These are phyloP conservation scores for Sebastes diaconus DNA, from an alignment of 2,797 vertebrate genomes.

Conservation along the genomic window DNA sequence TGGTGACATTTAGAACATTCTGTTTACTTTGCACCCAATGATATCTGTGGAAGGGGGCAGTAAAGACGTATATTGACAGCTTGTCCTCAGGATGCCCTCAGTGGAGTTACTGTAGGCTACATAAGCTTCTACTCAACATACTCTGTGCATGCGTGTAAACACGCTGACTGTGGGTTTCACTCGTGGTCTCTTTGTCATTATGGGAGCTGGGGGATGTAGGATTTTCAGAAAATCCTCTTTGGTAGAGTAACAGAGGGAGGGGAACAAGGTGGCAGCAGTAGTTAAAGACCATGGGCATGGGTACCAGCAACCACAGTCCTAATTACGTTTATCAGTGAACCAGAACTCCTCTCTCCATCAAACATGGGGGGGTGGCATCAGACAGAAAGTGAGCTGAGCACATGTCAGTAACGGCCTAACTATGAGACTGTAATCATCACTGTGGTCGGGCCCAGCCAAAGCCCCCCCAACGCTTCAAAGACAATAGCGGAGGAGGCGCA, in stretches of 20 bases:
- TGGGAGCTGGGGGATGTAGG: not conserved
- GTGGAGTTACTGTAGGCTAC: not conserved
- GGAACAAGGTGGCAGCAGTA: conserved; percentile 35
- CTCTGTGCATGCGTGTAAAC: conserved; percentile 21
- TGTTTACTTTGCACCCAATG: conserved; percentile 40
- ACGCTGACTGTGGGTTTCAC: conserved; percentile 11
- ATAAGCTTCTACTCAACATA: not conserved
- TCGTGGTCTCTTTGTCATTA: not conserved
- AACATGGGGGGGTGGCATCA: conserved; percentile 47
- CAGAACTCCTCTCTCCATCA: conserved; percentile 70
- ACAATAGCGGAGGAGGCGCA: conserved; percentile 66
- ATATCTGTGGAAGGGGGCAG: conserved; percentile 28
- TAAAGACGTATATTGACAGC: conserved; percentile 22
- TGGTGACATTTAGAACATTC: conserved; percentile 44
- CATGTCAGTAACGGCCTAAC: conserved; percentile 67
- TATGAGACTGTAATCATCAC: conserved; percentile 75
- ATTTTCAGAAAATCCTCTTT: conserved; percentile 36
- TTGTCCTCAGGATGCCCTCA: conserved; percentile 56
- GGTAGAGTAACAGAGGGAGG: not conserved
- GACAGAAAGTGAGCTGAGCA: conserved; percentile 65
- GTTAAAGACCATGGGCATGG: conserved; percentile 24
- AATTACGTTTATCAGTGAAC: conserved; percentile 72
- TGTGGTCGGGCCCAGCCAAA: conserved; percentile 59
- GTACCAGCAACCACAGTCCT: conserved; percentile 62
- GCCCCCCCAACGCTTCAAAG: conserved; percentile 74